Evolutionary conservation across 2,888 invertebrate genomes (phyloP), one percentile per base, ranked within the genome.

Genomic region (Athalia circularis): DNA sequence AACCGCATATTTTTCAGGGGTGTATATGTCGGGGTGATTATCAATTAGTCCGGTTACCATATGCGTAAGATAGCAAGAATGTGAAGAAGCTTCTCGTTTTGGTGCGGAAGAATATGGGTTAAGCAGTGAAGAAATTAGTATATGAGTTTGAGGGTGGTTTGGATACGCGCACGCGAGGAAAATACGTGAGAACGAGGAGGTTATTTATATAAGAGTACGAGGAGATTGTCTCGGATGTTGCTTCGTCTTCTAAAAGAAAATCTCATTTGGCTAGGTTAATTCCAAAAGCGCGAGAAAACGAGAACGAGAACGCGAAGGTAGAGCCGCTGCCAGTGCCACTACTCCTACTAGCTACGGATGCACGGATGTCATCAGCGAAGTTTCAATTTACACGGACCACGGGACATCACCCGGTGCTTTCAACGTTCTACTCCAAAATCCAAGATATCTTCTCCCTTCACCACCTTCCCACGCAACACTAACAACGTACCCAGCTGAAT

Each of bases 261-360:
- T 89, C 86, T 88, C 89, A 90, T 90, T 89, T 89, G 83, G 87
- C 84, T 87, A 85, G 86, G 87, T 87, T 85, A 86, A 87, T 85
- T 85, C 84, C 81, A 86, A 86, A 89, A 52, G 15, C 52, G 9
- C 43, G 68, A 6, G 11, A 43, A 6, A 6, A 11, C 61, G 61
- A 86, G 85, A 87, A 29, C 29, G 29, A 0, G 29, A 29, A 29
- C 29, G 29, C 29, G 29, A 29, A 29, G 29, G 29, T 29, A 2
- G 29, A 29, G 29, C 29, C 29, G 29, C 29, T 29, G 29, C 29
- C 13, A 13, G 61, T 6, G 61, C 61, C 13, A 61, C 29, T 15
- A 68, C 3, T 11, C 9, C 54, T 11, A 54, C 52, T 43, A 64
- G 86, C 84, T 85, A 83, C 84, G 83, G 85, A 86, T 85, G 84